phyloP scores from a whole-genome alignment of 53 echinoderm and acorn worm species.

The Holothuria leucospilota region DNA sequence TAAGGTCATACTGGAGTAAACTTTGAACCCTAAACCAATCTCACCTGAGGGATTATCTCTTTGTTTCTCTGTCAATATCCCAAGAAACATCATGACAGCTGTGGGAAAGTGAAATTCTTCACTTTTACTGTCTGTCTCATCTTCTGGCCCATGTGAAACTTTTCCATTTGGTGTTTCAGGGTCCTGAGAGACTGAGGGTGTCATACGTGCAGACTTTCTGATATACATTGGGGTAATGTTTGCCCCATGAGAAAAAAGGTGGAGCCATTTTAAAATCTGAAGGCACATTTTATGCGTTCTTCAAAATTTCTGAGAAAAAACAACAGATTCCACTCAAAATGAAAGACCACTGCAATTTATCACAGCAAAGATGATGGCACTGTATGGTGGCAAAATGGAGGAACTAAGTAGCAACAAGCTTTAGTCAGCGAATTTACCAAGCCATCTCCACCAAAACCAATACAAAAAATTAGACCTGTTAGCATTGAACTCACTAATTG shows the following conservation, averaged over 20 bases:
- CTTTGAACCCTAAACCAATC: too few species aligned
- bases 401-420: too few species aligned
- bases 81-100: not conserved
- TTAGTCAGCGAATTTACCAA: too few species aligned
- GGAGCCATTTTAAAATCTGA: slow-evolving; percentile 18
- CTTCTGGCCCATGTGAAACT: not conserved
- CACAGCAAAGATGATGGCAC: too few species aligned
- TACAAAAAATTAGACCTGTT: too few species aligned
- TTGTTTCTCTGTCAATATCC: not conserved
- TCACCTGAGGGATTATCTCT: not conserved
- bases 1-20: too few species aligned
- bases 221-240: slow-evolving; percentile 23
- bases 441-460: too few species aligned
- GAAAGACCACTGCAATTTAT: too few species aligned
- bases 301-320: too few species aligned
- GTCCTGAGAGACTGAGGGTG: not conserved
- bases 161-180: not conserved
- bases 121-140: not conserved
- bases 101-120: not conserved
- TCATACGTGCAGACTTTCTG: slow-evolving; percentile 5
- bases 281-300: not conserved
- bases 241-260: slow-evolving; percentile 18
- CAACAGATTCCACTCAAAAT: too few species aligned
- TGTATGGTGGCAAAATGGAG: too few species aligned
- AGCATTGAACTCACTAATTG: too few species aligned